Base-by-base conservation (phyloP, 1,140 invertebrate species). In the Piezodorus guildinii region DNA sequence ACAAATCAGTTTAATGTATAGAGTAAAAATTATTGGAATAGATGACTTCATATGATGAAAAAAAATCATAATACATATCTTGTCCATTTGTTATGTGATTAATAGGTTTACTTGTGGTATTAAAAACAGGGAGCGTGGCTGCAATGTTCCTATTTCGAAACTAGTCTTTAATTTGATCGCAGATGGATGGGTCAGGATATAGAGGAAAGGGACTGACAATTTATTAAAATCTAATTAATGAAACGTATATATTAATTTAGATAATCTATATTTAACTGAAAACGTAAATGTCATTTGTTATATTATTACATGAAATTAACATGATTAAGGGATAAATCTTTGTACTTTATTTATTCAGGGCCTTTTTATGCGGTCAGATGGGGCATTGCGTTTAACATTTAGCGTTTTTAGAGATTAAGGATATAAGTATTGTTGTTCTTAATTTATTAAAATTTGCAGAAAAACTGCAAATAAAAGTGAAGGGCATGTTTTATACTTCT, bases 61-160 rank as follows among this genome's bases (percentile, higher is more conserved):
- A 56, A 30, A 30, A 56, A 56, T 56, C 52, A 25, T 56, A 25
- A 56, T 56, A 56, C 52, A 56, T 44, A 54, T 51, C 63, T 62
- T 62, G 56, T 56, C 17, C 54, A 59, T 25, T 51, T 46, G n/a
- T 45, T 56, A 44, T 52, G 61, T 52, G 49, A 52, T 62, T 51
- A 25, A 56, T 56, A 56, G 52, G 10, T 56, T 56, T 56, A 56
- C 52, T 23, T 21, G 34, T 39, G 34, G 23, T 21, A 56, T 56
- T 23, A 19, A 23, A 23, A 56, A 56, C 52, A 56, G 52, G 52
- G 52, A 56, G 52, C 52, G 52, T 56, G 52, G 52, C 52, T 56
- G 52, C 52, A 25, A 56, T 72, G 71, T 72, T 72, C 71, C 71
- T 72, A 72, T 71, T 72, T 71, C 71, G 67, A 72, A 72, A 72